Percentiles rank a stretch among this genome's conserved stretches.
Evolutionary conservation across 2,888 invertebrate genomes (phyloP).

Genomic region (Dryobota labecula): DNA sequence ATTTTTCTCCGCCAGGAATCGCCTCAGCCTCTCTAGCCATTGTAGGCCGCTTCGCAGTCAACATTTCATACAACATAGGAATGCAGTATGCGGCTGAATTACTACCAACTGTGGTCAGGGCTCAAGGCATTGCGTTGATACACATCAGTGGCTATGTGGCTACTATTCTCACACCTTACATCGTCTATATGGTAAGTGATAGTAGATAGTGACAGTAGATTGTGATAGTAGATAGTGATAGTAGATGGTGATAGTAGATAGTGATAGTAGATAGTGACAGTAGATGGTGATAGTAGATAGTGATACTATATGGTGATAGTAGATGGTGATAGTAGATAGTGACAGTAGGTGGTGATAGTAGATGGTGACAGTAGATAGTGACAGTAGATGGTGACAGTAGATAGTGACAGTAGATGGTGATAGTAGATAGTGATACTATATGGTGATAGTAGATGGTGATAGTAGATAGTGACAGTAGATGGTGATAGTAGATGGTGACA

Average conservation of each 20-base stretch:
- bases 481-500: no score
- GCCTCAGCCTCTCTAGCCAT: constrained; percentile 94
- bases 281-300: no score
- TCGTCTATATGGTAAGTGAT: constrained; percentile 94
- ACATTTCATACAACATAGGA: constrained; percentile 97
- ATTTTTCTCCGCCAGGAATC: constrained; percentile 87
- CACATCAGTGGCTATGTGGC: constrained; percentile 96
- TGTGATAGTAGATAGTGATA: no score
- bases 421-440: no score
- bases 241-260: not conserved
- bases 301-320: no score
- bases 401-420: no score
- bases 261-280: not conserved
- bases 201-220: not conserved
- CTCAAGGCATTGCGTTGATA: constrained; percentile 95
- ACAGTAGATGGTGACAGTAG: not conserved
- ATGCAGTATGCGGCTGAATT: constrained; percentile 97
- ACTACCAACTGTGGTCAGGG: constrained; percentile 95
- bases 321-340: no score
- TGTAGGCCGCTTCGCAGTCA: constrained; percentile 95
- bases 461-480: no score
- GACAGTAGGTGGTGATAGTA: no score
- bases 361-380: not conserved
- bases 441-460: not conserved
- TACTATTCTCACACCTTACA: constrained; percentile 95